Evolutionary conservation across 2,797 vertebrate species (phyloP).

Genomic region (Tachyglossus aculeatus): DNA sequence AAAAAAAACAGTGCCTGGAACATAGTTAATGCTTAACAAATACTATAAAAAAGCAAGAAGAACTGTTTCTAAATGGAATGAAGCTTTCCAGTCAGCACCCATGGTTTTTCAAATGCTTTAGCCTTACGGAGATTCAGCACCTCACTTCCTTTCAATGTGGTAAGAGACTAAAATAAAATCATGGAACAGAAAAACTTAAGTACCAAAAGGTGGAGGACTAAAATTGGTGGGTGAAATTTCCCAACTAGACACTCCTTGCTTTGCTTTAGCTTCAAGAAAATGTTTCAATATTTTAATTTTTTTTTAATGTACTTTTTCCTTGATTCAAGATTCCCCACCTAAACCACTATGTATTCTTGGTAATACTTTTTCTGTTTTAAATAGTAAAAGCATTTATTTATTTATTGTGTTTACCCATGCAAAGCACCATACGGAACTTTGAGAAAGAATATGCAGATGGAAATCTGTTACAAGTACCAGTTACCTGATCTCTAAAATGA

Average conservation of each 20-base stretch:
- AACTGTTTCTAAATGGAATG: slow-evolving; percentile 8
- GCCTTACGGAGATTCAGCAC: background rate
- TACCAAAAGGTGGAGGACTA: slow-evolving; percentile 17
- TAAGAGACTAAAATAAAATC: slow-evolving; percentile 3
- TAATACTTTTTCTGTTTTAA: background rate
- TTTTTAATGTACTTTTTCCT: too few relatives aligned
- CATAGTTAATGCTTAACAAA: too few relatives aligned
- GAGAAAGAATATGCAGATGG: too few relatives aligned
- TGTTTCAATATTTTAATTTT: background rate
- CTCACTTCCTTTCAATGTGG: slow-evolving; percentile 21
- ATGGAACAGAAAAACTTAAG: background rate
- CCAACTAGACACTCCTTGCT: background rate
- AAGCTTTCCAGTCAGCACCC: background rate
- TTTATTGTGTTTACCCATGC: too few relatives aligned
- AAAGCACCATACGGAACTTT: too few relatives aligned
- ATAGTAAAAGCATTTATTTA: background rate
- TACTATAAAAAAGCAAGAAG: background rate
- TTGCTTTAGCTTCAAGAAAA: background rate
- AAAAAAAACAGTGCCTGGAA: too few relatives aligned
- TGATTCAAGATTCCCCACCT: too few relatives aligned
- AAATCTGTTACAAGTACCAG: too few relatives aligned
- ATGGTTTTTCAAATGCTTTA: background rate
- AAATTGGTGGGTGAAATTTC: background rate
- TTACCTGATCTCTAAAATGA: too few relatives aligned
- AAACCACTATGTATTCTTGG: too few relatives aligned